A percentile compares a stretch with the other conserved stretches of the same genome.
Evolutionary conservation across 1,140 invertebrate species (phyloP).

Genomic region (Cyclargus thomasi): DNA sequence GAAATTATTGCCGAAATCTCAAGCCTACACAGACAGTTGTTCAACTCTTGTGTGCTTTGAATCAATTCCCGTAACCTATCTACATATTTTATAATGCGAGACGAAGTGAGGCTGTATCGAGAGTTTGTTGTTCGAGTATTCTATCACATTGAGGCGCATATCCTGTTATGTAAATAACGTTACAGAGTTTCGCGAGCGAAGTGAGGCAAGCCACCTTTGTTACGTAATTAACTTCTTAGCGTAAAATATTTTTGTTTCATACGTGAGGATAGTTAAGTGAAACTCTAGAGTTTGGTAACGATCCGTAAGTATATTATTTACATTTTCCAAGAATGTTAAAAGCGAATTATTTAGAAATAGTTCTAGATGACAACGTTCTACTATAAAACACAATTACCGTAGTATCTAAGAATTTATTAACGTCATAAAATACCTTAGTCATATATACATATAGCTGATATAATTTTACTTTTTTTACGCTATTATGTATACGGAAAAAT

Average conservation of each 20-base stretch:
- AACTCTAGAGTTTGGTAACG: too few relatives aligned
- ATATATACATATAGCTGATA: too few relatives aligned
- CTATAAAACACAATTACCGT: too few relatives aligned
- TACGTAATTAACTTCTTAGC: neutral
- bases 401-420: too few relatives aligned
- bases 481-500: neutral
- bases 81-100: conserved; percentile 71
- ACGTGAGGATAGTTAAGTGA: too few relatives aligned
- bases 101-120: conserved; percentile 44
- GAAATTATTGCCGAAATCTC: conserved; percentile 72
- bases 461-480: too few relatives aligned
- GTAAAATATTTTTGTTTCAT: neutral
- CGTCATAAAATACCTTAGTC: too few relatives aligned
- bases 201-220: neutral
- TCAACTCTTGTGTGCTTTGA: conserved; percentile 61
- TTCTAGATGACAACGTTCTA: too few relatives aligned
- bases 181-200: neutral
- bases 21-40: conserved; percentile 58
- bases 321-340: too few relatives aligned
- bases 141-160: neutral
- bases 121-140: conserved; percentile 26
- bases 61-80: conserved; percentile 72
- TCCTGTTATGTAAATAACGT: neutral
- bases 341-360: too few relatives aligned
- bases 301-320: too few relatives aligned